Evolutionary conservation across 2,797 vertebrate species (phyloP), one percentile per base, ranked within the genome.

Genomic region (Argyrosomus regius): DNA sequence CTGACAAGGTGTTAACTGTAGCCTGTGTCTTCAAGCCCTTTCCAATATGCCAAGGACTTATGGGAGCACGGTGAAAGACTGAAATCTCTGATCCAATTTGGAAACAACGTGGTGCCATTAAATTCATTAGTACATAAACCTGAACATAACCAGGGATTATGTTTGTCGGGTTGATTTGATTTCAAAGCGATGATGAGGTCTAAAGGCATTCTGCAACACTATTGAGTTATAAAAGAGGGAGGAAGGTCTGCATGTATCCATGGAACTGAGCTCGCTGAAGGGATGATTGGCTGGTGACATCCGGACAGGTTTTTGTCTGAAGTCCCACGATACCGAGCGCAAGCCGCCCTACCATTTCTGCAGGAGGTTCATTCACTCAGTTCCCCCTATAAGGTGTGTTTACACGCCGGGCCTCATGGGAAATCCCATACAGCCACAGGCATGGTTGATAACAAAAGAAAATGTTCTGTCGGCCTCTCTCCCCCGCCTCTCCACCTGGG

Each of bases 1-100:
- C 93, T 93, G 93, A 93, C 82, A 57, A 75, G 72, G 84, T 89
- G 74, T 77, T 87, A 89, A 90, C 81, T 80, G 75, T 41, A 77
- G 64, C 72, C 81, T 56, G 49, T 46, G 41, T 87, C 74, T 82
- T 65, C 45, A 52, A 58, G 57, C 50, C 73, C n/a, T 77, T 69
- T 84, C 77, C 78, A 50, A 87, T 79, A 77, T 41, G 41, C 60
- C 79, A 70, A 85, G 68, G 81, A 85, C 78, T 84, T 61, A 20
- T 31, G 68, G 83, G 59, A 87, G 57, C 76, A 71, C 54, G 3
- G 57, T 5, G 67, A 58, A 85, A 56, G 49, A 54, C 72, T 75
- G 39, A 81, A 68, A 79, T 68, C 80, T 82, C 53, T 49, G 58
- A 86, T 87, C 72, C 64, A 72, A 81, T 77, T 80, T 85, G 43